phyloP scores from a whole-genome alignment of 1,140 invertebrate genomes.

The Andricus grossulariae region DNA sequence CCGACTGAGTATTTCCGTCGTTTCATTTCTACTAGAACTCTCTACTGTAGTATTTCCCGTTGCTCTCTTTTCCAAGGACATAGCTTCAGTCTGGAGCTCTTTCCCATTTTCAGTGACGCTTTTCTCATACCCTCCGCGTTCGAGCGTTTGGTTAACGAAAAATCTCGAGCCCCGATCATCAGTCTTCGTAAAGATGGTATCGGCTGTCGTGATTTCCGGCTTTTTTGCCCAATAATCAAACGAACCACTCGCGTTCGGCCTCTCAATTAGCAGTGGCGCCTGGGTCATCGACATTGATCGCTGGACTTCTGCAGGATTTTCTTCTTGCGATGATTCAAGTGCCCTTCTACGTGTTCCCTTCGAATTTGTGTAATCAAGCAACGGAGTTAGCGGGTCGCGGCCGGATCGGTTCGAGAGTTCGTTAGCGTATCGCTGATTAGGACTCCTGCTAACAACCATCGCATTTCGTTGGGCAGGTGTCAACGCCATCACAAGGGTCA shows the following conservation, averaged over 20 bases:
- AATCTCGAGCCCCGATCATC: conserved; percentile 17
- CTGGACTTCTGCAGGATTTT: neutral
- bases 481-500: conserved; percentile 40
- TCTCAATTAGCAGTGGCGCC: conserved; percentile 15
- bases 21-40: conserved; percentile 18
- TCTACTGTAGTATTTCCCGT: conserved; percentile 13
- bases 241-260: conserved; percentile 2
- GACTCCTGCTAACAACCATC: conserved; percentile 36
- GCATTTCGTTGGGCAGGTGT: conserved; percentile 35
- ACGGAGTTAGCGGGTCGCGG: conserved; percentile 31
- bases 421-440: conserved; percentile 49
- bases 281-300: conserved; percentile 22
- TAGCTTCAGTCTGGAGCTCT: conserved; percentile 6
- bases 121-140: conserved; percentile 18
- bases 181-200: conserved; percentile 12
- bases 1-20: conserved; percentile 23
- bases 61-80: conserved; percentile 30
- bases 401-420: conserved; percentile 33
- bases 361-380: conserved; percentile 43
- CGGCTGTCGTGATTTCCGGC: conserved; percentile 13
- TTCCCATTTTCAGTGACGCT: conserved; percentile 24
- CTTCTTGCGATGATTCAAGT: neutral
- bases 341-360: conserved; percentile 35
- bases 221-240: conserved; percentile 7
- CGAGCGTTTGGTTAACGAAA: conserved; percentile 16